Evolutionary conservation across 37 sponge, comb jelly and placozoan species (phyloP).

Genomic region (Agelas oroides): DNA sequence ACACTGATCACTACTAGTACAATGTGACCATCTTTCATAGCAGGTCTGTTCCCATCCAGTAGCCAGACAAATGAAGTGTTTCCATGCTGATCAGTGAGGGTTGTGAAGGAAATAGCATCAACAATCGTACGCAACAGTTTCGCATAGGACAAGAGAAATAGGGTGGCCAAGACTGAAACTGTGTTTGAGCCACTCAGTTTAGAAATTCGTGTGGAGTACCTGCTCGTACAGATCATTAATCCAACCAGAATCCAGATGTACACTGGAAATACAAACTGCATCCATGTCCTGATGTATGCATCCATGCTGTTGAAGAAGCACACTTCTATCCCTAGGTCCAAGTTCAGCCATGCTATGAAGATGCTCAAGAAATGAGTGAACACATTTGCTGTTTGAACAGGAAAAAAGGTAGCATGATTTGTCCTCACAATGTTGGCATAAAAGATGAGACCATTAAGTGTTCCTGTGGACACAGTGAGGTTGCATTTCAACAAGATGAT

Average conservation of each 20-base stretch:
- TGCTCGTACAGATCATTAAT: neutral
- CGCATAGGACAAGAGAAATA: conserved; percentile 12
- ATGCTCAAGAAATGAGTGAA: too few species aligned
- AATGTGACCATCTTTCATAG: too few species aligned
- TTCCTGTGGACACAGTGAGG: conserved; percentile 9
- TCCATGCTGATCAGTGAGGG: neutral
- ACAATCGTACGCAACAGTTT: neutral
- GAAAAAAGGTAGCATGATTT: neutral
- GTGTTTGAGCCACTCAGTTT: neutral
- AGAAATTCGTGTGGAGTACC: neutral
- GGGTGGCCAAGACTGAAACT: conserved; percentile 17
- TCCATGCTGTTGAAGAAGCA: neutral
- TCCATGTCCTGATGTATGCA: neutral
- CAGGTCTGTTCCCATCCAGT: conserved; percentile 13
- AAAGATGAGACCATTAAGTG: conserved; percentile 4
- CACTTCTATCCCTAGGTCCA: conserved; percentile 5
- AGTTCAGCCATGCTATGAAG: conserved; percentile 17
- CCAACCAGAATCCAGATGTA: neutral
- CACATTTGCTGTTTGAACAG: neutral
- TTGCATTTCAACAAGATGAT: neutral
- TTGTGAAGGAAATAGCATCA: neutral
- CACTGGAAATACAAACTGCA: conserved; percentile 16
- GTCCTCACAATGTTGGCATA: conserved; percentile 4
- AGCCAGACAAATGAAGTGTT: neutral
- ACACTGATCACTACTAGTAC: conserved; percentile 44